Percentiles rank a stretch among this genome's conserved stretches.
These are phyloP conservation scores for Liopterus haemorrhoidalis DNA, from an alignment of 2,888 invertebrate genomes.

Conservation along the genomic window DNA sequence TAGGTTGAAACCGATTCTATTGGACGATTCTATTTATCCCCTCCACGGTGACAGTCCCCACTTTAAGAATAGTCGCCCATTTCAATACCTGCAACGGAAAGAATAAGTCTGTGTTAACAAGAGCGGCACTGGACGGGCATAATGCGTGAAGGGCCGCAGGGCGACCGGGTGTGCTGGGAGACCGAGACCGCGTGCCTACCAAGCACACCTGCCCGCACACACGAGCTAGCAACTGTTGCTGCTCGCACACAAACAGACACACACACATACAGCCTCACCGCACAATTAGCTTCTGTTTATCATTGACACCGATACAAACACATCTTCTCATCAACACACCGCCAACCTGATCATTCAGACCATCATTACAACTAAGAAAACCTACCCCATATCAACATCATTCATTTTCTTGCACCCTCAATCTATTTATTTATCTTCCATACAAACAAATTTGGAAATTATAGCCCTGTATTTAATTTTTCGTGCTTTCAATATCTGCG, in stretches of 20 bases:
- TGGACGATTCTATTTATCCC: constrained; percentile 64
- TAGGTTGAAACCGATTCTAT: constrained; percentile 79
- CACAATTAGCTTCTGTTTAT: no score
- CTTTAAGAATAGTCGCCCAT: constrained; percentile 51
- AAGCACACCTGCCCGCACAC: constrained; percentile 7
- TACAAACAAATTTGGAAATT: no score
- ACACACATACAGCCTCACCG: no score
- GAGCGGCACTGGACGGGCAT: not conserved
- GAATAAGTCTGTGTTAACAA: constrained; percentile 20
- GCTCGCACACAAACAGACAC: constrained; percentile 5
- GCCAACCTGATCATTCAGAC: no score
- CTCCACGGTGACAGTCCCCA: constrained; percentile 53
- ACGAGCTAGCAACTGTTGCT: constrained; percentile 18
- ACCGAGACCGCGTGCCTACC: constrained; percentile 12
- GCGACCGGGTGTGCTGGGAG: constrained; percentile 2
- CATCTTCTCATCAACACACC: no score
- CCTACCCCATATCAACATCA: no score
- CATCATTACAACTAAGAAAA: no score
- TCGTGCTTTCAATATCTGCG: no score
- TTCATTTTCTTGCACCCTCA: no score
- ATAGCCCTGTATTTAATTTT: no score
- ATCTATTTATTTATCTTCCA: no score
- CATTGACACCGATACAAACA: no score
- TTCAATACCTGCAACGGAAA: constrained; percentile 45
- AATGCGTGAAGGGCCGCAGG: not conserved